Percentiles rank a stretch among this genome's conserved stretches.
phyloP scores from a whole-genome alignment of 2,113 vertebrate species.

The Thinocorus orbignyianus region DNA sequence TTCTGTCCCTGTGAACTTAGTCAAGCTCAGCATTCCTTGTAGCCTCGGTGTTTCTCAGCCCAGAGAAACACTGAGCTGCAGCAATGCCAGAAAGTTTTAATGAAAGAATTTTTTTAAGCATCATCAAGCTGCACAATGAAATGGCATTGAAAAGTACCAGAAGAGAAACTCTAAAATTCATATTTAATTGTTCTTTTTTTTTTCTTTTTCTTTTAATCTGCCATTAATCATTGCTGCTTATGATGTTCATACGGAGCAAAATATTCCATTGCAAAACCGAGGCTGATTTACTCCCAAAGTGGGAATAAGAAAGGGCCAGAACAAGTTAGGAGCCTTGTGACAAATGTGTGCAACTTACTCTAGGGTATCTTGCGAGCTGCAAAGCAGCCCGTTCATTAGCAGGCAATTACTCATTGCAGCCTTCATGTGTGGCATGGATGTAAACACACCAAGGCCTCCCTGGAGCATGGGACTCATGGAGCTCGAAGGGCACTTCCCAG shows the following conservation, averaged over 20 bases:
- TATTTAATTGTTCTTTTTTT: neutral
- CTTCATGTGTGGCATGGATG: neutral
- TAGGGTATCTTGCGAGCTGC: neutral
- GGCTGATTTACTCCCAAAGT: neutral
- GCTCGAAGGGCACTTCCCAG: neutral
- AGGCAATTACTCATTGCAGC: neutral
- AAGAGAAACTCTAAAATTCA: neutral
- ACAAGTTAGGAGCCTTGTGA: neutral
- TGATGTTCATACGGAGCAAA: neutral
- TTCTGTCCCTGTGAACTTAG: neutral
- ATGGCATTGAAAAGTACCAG: neutral
- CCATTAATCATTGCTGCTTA: neutral
- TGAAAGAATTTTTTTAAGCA: neutral
- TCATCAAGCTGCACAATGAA: neutral
- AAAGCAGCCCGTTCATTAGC: neutral
- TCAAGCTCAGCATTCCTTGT: neutral
- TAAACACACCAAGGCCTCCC: neutral
- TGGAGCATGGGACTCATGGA: accelerated
- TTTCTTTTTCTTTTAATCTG: neutral
- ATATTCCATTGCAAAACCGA: neutral
- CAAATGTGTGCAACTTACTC: neutral
- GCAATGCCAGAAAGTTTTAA: neutral
- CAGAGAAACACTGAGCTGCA: neutral
- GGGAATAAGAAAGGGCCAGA: neutral
- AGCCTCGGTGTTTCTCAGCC: neutral